These are phyloP conservation scores for Ptychoptera contaminata DNA, from an alignment of 2,888 invertebrate genomes.

Conservation along the genomic window DNA sequence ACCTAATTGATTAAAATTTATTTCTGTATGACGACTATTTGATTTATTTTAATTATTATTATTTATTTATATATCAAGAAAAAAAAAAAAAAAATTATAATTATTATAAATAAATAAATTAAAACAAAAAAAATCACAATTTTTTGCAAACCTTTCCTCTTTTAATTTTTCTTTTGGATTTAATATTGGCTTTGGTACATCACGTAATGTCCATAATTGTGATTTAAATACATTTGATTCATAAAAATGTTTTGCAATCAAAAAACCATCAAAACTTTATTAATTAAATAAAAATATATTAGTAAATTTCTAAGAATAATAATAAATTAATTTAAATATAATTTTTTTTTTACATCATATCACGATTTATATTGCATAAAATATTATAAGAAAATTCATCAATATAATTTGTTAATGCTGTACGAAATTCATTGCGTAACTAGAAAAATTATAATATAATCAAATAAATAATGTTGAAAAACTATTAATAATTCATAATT, in stretches of 20 bases:
- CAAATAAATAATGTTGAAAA: too few relatives aligned
- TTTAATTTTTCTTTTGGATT: constrained; percentile 12
- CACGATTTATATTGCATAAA: constrained; percentile 28
- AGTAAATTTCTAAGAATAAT: too few relatives aligned
- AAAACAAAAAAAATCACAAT: too few relatives aligned
- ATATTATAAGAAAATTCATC: constrained; percentile 29
- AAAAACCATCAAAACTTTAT: too few relatives aligned
- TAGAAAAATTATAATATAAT: too few relatives aligned
- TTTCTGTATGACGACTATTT: constrained; percentile 28
- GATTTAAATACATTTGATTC: constrained; percentile 26
- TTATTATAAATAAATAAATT: too few relatives aligned
- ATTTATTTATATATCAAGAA: too few relatives aligned
- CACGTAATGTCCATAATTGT: constrained; percentile 26
- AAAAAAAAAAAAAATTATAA: too few relatives aligned
- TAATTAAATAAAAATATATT: too few relatives aligned
- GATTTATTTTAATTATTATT: too few relatives aligned
- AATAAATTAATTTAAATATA: background rate
- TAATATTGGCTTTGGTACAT: constrained; percentile 8
- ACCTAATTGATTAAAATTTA: constrained; percentile 31
- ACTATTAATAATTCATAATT: too few relatives aligned
- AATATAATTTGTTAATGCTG: constrained; percentile 21
- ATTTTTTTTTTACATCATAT: constrained; percentile 23
- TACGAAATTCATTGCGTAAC: constrained; percentile 25
- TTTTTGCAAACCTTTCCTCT: background rate
- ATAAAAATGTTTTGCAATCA: constrained; percentile 25